Percentiles rank a stretch among this genome's conserved stretches.
phyloP scores from a whole-genome alignment of 2,113 vertebrate species.

The Elephas maximus region DNA sequence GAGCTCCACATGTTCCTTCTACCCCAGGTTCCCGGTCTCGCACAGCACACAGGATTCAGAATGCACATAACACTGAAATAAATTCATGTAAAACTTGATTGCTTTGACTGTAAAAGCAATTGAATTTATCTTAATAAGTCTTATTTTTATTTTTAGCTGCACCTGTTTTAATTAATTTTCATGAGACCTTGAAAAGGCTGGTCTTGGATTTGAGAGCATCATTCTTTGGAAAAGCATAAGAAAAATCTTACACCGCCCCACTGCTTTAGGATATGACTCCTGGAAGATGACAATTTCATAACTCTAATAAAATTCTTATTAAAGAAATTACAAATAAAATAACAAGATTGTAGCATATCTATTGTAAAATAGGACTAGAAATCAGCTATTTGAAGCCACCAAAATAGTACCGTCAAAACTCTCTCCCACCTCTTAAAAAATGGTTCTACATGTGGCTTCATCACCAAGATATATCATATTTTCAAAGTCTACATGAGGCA shows the following conservation, averaged over 20 bases:
- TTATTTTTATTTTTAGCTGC: slow-evolving; percentile 1
- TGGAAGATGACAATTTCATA: background rate
- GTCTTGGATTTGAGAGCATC: background rate
- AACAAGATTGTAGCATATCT: background rate
- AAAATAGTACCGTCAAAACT: background rate
- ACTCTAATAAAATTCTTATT: background rate
- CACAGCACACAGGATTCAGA: background rate
- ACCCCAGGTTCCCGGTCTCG: background rate
- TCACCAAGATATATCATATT: background rate
- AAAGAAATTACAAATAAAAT: background rate
- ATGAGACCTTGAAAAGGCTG: background rate
- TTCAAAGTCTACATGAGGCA: background rate
- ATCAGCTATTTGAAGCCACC: background rate
- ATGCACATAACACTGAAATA: background rate
- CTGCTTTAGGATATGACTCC: background rate
- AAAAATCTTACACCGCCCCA: background rate
- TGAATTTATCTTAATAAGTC: background rate
- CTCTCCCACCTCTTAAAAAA: background rate
- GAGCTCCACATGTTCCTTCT: background rate
- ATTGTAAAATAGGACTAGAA: background rate
- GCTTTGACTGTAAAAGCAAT: background rate
- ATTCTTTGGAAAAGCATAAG: background rate
- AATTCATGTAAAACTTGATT: background rate
- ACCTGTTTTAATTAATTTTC: slow-evolving; percentile 33
- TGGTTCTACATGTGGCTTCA: background rate